Conservation (phyloP, 2,797 vertebrate species). For the Acrocephalus scirpaceus region DNA sequence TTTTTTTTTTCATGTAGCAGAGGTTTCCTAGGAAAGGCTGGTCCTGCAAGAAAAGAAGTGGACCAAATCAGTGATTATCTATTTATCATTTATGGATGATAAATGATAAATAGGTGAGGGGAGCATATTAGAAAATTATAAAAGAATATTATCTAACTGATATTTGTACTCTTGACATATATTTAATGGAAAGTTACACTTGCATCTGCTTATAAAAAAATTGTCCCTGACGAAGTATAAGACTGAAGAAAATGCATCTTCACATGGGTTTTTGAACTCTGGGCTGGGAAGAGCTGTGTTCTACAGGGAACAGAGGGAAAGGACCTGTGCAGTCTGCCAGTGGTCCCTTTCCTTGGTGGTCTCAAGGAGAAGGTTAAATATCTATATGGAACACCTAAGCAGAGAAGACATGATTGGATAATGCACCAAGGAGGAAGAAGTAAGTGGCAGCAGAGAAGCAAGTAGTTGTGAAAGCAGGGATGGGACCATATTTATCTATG, state of each 20-base stretch:
- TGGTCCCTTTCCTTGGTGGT: neutral
- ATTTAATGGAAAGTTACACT: neutral
- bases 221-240: neutral
- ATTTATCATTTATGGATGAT: neutral
- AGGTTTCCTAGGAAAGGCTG: neutral
- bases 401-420: neutral
- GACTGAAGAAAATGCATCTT: neutral
- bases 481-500: neutral
- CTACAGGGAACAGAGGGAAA: neutral
- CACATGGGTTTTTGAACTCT: accelerated
- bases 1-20: neutral
- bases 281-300: neutral
- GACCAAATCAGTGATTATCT: neutral
- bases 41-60: neutral
- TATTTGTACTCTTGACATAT: neutral
- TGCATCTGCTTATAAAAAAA: neutral
- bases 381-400: neutral
- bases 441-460: neutral
- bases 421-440: neutral
- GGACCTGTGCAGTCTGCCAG: neutral
- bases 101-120: neutral
- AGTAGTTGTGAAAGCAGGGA: neutral
- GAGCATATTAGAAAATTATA: neutral
- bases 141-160: neutral
- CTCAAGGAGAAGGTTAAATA: neutral